Base-by-base conservation (phyloP, 1,140 invertebrate genomes). In the Solenopsis invicta region DNA sequence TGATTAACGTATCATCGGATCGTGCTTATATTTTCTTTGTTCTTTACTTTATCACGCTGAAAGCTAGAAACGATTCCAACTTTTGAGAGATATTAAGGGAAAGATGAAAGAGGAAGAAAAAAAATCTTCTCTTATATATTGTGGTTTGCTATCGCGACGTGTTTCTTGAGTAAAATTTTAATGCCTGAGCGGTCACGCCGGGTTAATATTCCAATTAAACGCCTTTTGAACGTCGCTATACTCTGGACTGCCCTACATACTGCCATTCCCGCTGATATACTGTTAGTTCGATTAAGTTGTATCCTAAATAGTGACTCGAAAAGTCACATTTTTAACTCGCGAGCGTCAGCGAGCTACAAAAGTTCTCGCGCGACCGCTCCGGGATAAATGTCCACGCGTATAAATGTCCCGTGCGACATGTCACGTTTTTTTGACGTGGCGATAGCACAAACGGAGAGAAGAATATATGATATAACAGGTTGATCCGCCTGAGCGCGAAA, bases 181-280 rank as follows among this genome's bases (percentile, higher is more conserved):
- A 59, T 18, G 41, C 18, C 67, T 41, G 41, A 82, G 54, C 69
- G 52, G 24, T n/a, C 54, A 74, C 29, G 24, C 12, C 12, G 18
- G 45, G 12, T 13, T 48, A 69, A 54, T 54, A 69, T 71, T 45
- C 34, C 77, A 81, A 48, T 71, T 50, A 10, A 64, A 18, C 18
- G 61, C 18, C 61, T 64, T 16, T 71, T 81, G 13, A 84, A 75
- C 12, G 61, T 84, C 34, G n/a, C 9, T 37, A 45, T 34, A 34
- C 12, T 61, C 29, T 75, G 21, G n/a, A 82, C 37, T 84, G 80
- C 69, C 67, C 72, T 82, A 41, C 61, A 74, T 62, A 74, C 54
- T 84, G 80, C 69, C 80, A 84, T 84, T 82, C 80, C 69, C 45
- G 18, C n/a, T 84, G 80, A 62, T 45, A 37, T 61, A 59, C 52